phyloP scores from a whole-genome alignment of 1,140 invertebrate genomes.

The Aethina tumida region DNA sequence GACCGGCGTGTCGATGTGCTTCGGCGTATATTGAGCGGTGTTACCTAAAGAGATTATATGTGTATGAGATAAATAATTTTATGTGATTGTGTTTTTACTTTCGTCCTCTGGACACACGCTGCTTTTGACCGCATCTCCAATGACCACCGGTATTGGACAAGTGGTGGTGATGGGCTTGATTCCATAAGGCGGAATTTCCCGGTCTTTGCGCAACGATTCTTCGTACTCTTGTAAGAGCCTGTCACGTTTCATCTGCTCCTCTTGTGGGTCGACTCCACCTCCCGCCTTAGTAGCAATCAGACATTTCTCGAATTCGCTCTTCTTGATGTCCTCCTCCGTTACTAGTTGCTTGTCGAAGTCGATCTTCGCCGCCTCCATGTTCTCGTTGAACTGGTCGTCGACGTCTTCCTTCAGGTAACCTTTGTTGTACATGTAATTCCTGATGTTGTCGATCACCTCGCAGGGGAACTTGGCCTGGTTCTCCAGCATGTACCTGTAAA shows the following conservation, averaged over 20 bases:
- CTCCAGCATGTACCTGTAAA: slow-evolving; percentile 58
- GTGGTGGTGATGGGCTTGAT: slow-evolving; percentile 25
- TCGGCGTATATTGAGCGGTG: slow-evolving; percentile 25
- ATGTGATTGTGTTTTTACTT: slow-evolving; percentile 11
- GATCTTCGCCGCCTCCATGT: slow-evolving; percentile 23
- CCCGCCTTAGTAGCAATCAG: slow-evolving; percentile 34
- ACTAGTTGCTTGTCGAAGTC: slow-evolving; percentile 20
- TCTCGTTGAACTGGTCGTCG: slow-evolving; percentile 30
- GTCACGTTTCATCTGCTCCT: slow-evolving; percentile 10
- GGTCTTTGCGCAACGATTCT: slow-evolving; percentile 20
- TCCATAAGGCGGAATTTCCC: slow-evolving; percentile 26
- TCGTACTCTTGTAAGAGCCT: slow-evolving; percentile 27
- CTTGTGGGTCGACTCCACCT: slow-evolving; percentile 15
- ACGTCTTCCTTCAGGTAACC: slow-evolving; percentile 48
- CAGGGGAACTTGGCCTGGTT: slow-evolving; percentile 56
- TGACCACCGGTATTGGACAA: slow-evolving; percentile 26
- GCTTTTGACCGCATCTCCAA: slow-evolving; percentile 24
- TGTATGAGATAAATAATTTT: slow-evolving; percentile 1
- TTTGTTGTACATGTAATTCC: slow-evolving; percentile 47
- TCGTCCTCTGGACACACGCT: slow-evolving; percentile 22
- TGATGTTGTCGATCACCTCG: slow-evolving; percentile 49
- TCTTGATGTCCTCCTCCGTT: slow-evolving; percentile 32
- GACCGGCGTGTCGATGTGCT: slow-evolving; percentile 32
- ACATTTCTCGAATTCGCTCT: slow-evolving; percentile 40
- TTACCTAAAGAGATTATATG: slow-evolving; percentile 16